Evolutionary conservation across 2,888 invertebrate genomes (phyloP).

Genomic region (Linnaemya tessellans): DNA sequence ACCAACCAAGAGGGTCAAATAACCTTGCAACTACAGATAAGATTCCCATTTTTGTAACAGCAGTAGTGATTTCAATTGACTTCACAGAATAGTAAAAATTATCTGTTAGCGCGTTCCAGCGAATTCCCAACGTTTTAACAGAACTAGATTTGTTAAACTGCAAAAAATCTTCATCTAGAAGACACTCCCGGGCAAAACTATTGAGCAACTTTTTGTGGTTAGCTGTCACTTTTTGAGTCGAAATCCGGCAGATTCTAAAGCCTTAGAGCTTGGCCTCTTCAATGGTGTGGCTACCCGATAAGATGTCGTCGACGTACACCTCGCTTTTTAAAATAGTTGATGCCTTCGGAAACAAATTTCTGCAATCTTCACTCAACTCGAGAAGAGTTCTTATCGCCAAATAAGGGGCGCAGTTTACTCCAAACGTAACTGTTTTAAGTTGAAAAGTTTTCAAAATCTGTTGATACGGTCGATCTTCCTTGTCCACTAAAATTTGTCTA

Average conservation of each 20-base stretch:
- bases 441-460: conserved; percentile 60
- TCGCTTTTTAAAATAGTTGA: conserved; percentile 8
- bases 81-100: conserved; percentile 13
- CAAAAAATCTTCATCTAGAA: background rate
- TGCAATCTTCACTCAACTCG: conserved; percentile 49
- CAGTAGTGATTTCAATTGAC: background rate
- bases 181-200: conserved; percentile 11
- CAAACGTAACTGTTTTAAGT: conserved; percentile 69
- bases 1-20: conserved; percentile 45
- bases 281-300: conserved; percentile 11
- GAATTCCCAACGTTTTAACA: conserved; percentile 35
- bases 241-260: conserved; percentile 24
- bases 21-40: conserved; percentile 14
- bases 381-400: conserved; percentile 67
- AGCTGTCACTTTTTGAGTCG: conserved; percentile 21
- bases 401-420: conserved; percentile 15
- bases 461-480: conserved; percentile 62
- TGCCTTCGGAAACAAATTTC: conserved; percentile 40
- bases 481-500: conserved; percentile 64
- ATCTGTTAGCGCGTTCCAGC: conserved; percentile 42
- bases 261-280: background rate
- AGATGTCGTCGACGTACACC: conserved; percentile 36
- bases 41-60: conserved; percentile 26
- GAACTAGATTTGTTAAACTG: background rate
- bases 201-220: background rate